phyloP scores from a whole-genome alignment of 2,113 vertebrate species.

The Microtus pennsylvanicus region DNA sequence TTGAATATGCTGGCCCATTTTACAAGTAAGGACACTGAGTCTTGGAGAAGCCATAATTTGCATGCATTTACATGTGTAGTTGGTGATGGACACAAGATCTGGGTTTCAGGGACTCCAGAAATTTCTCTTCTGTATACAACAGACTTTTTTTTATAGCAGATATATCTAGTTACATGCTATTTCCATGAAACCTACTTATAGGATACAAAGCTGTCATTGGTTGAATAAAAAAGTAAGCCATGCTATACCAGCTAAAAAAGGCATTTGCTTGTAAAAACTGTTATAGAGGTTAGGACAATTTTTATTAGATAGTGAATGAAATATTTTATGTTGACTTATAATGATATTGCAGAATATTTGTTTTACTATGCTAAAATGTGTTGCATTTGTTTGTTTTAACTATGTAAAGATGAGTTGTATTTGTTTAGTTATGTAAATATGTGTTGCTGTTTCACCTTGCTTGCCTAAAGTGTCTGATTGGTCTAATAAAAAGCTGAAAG shows the following conservation, averaged over 20 bases:
- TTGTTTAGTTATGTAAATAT: neutral
- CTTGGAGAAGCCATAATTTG: neutral
- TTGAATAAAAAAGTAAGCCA: conserved; percentile 26
- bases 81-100: neutral
- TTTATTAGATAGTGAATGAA: neutral
- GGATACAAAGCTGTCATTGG: neutral
- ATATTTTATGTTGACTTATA: conserved; percentile 37
- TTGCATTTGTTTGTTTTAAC: neutral
- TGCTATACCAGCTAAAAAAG: conserved; percentile 5
- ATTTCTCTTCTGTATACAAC: neutral
- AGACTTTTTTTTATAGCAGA: neutral
- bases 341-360: neutral
- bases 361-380: neutral
- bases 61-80: neutral
- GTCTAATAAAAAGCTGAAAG: neutral
- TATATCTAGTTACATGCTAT: neutral
- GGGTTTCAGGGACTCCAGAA: neutral
- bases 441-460: neutral
- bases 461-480: neutral
- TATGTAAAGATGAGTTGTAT: neutral
- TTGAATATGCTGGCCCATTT: neutral
- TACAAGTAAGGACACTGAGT: neutral
- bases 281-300: conserved; percentile 38
- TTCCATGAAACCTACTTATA: neutral
- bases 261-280: neutral